phyloP scores from a whole-genome alignment of 2,113 vertebrate species.

The Catharus bicknelli region DNA sequence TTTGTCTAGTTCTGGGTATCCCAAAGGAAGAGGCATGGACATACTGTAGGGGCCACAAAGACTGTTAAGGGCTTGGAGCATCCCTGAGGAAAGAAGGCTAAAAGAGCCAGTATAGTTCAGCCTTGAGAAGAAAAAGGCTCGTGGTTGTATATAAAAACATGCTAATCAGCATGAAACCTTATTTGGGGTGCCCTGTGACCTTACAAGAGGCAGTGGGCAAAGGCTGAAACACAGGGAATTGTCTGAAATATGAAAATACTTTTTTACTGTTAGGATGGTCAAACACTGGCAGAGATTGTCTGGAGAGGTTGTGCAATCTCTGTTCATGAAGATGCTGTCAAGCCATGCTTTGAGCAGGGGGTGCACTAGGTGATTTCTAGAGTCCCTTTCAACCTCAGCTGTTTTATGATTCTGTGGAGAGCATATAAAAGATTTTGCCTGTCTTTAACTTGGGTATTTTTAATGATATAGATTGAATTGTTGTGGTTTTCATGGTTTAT shows the following conservation, averaged over 20 bases:
- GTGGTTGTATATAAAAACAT: fast-evolving
- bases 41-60: not conserved
- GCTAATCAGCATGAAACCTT: not conserved
- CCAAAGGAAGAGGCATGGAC: not conserved
- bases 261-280: not conserved
- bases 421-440: not conserved
- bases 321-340: not conserved
- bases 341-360: not conserved
- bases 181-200: fast-evolving
- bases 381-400: not conserved
- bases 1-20: not conserved
- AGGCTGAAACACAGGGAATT: not conserved
- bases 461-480: not conserved
- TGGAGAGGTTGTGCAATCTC: not conserved
- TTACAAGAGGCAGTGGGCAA: not conserved
- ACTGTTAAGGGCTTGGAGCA: not conserved
- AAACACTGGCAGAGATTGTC: not conserved
- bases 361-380: not conserved
- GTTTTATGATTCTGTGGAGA: not conserved
- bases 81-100: not conserved
- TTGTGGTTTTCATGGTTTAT: not conserved
- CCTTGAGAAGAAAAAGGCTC: not conserved
- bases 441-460: not conserved
- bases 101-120: not conserved
- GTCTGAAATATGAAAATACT: not conserved